Conservation (phyloP, 2,888 invertebrate genomes). For the Tenthredo amoena region DNA sequence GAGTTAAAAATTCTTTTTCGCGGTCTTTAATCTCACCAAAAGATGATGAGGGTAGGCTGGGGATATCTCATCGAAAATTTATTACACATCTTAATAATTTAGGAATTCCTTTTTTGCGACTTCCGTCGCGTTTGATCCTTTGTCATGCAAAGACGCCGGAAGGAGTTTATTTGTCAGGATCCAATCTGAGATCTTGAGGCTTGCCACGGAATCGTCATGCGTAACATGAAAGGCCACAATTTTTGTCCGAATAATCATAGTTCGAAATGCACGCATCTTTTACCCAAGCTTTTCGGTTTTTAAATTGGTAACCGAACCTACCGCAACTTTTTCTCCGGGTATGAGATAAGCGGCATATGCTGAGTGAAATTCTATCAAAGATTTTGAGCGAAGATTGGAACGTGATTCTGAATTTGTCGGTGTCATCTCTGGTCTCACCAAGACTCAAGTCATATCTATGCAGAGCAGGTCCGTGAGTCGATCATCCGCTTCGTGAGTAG, state of each 20-base stretch:
- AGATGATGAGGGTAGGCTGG: neutral
- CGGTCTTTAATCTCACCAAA: neutral
- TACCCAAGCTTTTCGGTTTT: neutral
- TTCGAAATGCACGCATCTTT: neutral
- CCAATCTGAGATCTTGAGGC: neutral
- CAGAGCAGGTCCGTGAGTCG: conserved; percentile 40
- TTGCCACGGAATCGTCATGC: neutral
- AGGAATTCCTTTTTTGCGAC: neutral
- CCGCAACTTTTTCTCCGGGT: neutral
- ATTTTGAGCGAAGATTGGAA: conserved; percentile 12
- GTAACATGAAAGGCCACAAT: neutral
- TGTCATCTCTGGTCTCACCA: conserved; percentile 6
- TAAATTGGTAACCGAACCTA: neutral
- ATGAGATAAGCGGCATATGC: neutral
- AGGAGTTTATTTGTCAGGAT: conserved; percentile 25
- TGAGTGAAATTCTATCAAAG: conserved; percentile 26
- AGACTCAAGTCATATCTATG: conserved; percentile 35
- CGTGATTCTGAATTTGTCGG: conserved; percentile 24
- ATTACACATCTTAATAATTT: conserved; percentile 5
- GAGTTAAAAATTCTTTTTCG: neutral
- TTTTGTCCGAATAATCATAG: neutral
- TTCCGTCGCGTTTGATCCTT: conserved; percentile 10
- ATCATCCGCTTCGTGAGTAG: conserved; percentile 37
- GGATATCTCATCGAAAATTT: neutral
- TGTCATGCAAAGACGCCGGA: conserved; percentile 6